Evolutionary conservation across 2,797 vertebrate species (phyloP).

Genomic region (Phataginus tricuspis): DNA sequence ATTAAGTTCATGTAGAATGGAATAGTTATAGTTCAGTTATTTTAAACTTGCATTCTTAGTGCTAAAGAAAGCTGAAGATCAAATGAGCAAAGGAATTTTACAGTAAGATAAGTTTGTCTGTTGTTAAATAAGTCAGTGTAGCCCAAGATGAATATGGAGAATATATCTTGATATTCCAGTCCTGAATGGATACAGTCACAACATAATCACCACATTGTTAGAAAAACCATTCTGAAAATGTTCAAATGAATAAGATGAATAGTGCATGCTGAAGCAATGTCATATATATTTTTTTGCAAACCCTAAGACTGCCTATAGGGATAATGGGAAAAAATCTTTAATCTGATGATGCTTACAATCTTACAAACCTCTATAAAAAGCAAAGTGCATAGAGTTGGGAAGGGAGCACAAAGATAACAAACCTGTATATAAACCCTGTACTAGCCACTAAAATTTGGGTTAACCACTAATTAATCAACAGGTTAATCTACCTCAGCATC

Average conservation of each 20-base stretch:
- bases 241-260: neutral
- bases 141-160: neutral
- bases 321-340: neutral
- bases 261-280: neutral
- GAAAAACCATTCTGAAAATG: neutral
- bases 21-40: conserved; percentile 22
- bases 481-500: neutral
- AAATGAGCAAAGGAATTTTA: conserved; percentile 38
- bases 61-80: conserved; percentile 9
- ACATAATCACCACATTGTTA: neutral
- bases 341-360: neutral
- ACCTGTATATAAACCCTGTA: neutral
- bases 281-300: neutral
- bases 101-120: neutral
- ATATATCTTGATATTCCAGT: neutral
- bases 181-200: neutral
- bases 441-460: neutral
- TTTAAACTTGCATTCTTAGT: conserved; percentile 21
- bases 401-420: neutral
- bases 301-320: neutral
- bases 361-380: neutral
- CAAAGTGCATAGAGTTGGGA: neutral
- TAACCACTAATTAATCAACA: neutral
- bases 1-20: conserved; percentile 35
- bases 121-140: neutral